phyloP scores from a whole-genome alignment of 2,113 vertebrate species.

The Antechinus flavipes region DNA sequence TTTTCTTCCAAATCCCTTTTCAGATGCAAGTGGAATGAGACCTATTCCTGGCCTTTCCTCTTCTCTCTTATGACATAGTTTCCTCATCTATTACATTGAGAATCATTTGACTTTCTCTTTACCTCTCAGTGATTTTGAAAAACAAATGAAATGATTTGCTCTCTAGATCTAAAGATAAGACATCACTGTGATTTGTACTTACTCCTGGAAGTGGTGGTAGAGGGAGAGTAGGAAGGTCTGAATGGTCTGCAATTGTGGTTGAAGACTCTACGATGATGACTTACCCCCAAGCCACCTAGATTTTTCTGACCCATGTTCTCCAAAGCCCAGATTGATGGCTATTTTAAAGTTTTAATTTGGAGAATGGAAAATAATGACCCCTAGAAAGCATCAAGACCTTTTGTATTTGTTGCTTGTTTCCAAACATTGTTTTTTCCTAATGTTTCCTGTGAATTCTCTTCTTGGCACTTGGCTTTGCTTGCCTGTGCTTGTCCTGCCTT shows the following conservation, averaged over 20 bases:
- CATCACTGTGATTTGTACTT: not conserved
- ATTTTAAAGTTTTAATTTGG: not conserved
- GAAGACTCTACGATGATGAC: not conserved
- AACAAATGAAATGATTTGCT: not conserved
- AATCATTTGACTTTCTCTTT: not conserved
- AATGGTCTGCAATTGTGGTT: not conserved
- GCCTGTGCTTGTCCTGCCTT: slow-evolving; percentile 74
- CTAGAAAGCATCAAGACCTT: slow-evolving; percentile 60
- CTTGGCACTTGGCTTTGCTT: slow-evolving; percentile 71
- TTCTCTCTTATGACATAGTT: not conserved
- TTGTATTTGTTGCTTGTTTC: slow-evolving; percentile 61
- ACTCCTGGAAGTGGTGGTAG: not conserved
- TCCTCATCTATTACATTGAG: not conserved
- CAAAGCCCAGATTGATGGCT: not conserved
- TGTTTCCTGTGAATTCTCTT: slow-evolving; percentile 77
- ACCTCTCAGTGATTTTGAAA: not conserved
- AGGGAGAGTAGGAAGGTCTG: not conserved
- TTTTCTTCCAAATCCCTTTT: not conserved
- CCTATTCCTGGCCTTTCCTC: not conserved
- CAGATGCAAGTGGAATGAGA: not conserved
- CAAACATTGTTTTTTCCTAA: slow-evolving; percentile 45
- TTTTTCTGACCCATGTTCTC: not conserved
- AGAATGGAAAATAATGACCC: slow-evolving; percentile 1
- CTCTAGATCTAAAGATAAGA: slow-evolving; percentile 34
- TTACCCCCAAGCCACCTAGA: not conserved